A percentile compares a stretch with the other conserved stretches of the same genome.
Conservation (phyloP, 1,140 invertebrate genomes). For the Drosophila bocki region DNA sequence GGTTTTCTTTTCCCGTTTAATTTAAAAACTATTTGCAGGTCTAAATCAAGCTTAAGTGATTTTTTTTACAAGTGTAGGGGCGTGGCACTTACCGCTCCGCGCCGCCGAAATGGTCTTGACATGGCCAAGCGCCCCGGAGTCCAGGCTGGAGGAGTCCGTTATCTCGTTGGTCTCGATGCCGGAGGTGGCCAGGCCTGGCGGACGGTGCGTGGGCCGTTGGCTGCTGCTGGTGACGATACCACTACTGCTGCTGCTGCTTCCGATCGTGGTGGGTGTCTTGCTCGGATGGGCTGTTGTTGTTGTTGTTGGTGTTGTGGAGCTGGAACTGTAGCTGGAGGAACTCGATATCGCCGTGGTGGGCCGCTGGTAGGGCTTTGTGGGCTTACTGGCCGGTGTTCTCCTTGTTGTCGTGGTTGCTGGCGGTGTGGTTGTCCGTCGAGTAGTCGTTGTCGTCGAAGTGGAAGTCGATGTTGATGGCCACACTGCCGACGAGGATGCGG, state of each 20-base stretch:
- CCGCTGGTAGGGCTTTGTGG: slow-evolving; percentile 62
- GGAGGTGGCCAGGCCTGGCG: slow-evolving; percentile 56
- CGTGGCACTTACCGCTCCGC: slow-evolving; percentile 73
- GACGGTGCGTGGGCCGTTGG: slow-evolving; percentile 62
- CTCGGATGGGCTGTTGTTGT: slow-evolving; percentile 18
- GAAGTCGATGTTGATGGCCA: slow-evolving; percentile 44
- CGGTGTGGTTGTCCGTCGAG: slow-evolving; percentile 47
- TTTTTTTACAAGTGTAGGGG: slow-evolving; percentile 9
- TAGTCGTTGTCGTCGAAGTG: slow-evolving; percentile 40
- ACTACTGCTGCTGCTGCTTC: slow-evolving; percentile 37
- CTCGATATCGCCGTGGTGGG: slow-evolving; percentile 45
- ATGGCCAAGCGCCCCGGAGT: slow-evolving; percentile 52
- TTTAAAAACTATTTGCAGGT: background rate
- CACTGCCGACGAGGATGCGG: slow-evolving; percentile 60
- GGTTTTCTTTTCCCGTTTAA: background rate
- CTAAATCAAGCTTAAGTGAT: background rate
- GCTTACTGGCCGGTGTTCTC: slow-evolving; percentile 54
- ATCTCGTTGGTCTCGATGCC: slow-evolving; percentile 83
- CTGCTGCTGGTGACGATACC: slow-evolving; percentile 43
- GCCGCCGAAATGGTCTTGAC: slow-evolving; percentile 84
- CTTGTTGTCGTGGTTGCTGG: slow-evolving; percentile 42
- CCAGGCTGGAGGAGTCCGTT: slow-evolving; percentile 70
- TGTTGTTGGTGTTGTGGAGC: slow-evolving; percentile 25
- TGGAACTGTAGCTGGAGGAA: slow-evolving; percentile 1
- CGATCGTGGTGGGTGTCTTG: slow-evolving; percentile 43